phyloP scores from a whole-genome alignment of 2,888 invertebrate species.

The Microdon myrmicae region DNA sequence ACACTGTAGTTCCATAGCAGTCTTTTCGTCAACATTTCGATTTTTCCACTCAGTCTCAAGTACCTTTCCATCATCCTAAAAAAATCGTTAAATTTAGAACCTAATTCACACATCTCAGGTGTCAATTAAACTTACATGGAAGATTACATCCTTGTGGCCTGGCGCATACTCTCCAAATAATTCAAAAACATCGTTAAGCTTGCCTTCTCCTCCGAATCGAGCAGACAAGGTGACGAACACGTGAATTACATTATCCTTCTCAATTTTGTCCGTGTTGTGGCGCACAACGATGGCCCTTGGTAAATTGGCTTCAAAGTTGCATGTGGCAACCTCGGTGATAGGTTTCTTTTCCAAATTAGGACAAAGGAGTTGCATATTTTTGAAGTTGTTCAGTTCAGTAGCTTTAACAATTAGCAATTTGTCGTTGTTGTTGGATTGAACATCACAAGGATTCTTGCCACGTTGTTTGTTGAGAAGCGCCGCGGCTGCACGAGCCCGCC shows the following conservation, averaged over 20 bases:
- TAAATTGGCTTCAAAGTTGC: conserved; percentile 63
- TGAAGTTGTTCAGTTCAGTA: conserved; percentile 58
- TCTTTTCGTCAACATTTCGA: conserved; percentile 58
- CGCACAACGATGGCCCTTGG: conserved; percentile 61
- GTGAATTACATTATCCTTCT: conserved; percentile 64
- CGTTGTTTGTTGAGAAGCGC: conserved; percentile 61
- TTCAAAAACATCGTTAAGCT: conserved; percentile 63
- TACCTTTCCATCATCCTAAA: conserved; percentile 60
- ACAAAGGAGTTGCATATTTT: conserved; percentile 63
- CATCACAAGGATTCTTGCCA: conserved; percentile 58
- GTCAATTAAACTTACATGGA: conserved; percentile 59
- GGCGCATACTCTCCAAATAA: conserved; percentile 62
- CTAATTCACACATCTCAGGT: background rate
- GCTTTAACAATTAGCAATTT: conserved; percentile 60
- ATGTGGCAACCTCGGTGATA: conserved; percentile 60
- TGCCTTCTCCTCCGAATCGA: conserved; percentile 61
- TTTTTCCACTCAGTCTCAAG: conserved; percentile 59
- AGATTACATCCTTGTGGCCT: conserved; percentile 60
- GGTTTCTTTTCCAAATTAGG: conserved; percentile 60
- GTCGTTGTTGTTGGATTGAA: conserved; percentile 55
- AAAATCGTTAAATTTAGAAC: background rate
- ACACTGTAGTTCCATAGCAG: conserved; percentile 60
- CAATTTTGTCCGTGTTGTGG: conserved; percentile 57
- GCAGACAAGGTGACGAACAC: conserved; percentile 61
- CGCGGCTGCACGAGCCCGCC: conserved; percentile 61